phyloP scores from a whole-genome alignment of 2,797 vertebrate genomes.

The Poecilia velifera region DNA sequence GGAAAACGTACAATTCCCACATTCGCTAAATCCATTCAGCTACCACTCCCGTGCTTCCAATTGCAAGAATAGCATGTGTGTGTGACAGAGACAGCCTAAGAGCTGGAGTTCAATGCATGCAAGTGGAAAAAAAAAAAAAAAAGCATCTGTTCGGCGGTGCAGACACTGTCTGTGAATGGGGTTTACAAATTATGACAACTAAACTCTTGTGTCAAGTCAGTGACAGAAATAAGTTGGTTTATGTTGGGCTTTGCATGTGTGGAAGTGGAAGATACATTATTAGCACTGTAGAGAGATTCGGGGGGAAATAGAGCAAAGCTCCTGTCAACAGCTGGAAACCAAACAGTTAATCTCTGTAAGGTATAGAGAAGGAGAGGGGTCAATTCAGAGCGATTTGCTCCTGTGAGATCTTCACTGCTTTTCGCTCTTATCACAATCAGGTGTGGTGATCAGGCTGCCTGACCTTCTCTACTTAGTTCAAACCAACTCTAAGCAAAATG shows the following conservation, averaged over 20 bases:
- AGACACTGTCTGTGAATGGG: conserved; percentile 23
- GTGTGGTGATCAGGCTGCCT: not conserved
- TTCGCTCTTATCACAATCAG: not conserved
- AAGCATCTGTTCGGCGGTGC: conserved; percentile 39
- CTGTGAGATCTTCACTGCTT: not conserved
- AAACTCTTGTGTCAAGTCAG: not conserved
- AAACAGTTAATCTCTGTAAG: not conserved
- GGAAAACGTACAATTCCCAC: conserved; percentile 84
- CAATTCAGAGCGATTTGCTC: not conserved
- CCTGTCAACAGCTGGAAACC: not conserved
- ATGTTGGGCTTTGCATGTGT: not conserved
- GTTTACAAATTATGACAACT: conserved; percentile 2
- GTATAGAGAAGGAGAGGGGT: not conserved
- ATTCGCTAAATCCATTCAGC: conserved; percentile 74
- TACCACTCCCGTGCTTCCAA: conserved; percentile 55
- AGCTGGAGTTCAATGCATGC: conserved; percentile 66
- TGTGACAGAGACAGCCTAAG: conserved; percentile 50
- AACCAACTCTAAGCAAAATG: not conserved
- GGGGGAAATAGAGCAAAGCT: not conserved
- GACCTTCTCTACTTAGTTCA: not conserved
- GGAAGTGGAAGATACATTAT: not conserved
- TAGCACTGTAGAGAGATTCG: not conserved
- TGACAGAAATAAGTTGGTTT: not conserved
- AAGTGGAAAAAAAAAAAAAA: conserved; percentile 32
- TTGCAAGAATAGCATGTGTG: conserved; percentile 56